Conservation (phyloP, 2,888 invertebrate species). For the Agrotis exclamationis region DNA sequence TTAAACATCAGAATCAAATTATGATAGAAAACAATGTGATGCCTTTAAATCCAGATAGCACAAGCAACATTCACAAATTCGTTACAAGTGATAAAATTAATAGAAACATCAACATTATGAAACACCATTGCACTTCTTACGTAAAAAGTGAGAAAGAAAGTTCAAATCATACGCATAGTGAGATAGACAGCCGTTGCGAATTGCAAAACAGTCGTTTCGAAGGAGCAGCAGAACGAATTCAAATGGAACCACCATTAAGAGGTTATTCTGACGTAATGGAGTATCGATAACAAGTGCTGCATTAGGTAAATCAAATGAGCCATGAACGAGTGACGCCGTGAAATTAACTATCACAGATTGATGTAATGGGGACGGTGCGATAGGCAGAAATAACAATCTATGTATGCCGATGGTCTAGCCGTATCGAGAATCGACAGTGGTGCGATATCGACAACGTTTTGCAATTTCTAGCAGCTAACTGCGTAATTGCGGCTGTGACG, state of each 20-base stretch:
- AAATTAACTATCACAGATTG: conserved; percentile 78
- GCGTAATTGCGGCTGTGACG: conserved; percentile 5
- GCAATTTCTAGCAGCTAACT: conserved; percentile 19
- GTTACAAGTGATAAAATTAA: conserved; percentile 51
- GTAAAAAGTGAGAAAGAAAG: conserved; percentile 74
- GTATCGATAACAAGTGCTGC: conserved; percentile 79
- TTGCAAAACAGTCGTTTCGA: conserved; percentile 73
- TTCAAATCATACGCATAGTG: conserved; percentile 66
- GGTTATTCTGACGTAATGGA: conserved; percentile 72
- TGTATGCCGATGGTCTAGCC: conserved; percentile 30
- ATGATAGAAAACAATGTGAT: neutral
- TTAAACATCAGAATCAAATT: neutral
- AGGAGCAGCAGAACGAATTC: conserved; percentile 76
- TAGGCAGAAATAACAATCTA: conserved; percentile 59
- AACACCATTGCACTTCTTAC: conserved; percentile 67
- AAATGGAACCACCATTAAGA: conserved; percentile 65
- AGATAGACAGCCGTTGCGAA: conserved; percentile 74
- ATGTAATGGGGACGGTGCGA: conserved; percentile 70
- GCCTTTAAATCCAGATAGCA: conserved; percentile 24
- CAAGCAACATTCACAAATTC: conserved; percentile 40
- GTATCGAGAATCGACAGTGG: conserved; percentile 11
- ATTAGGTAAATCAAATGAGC: conserved; percentile 80
- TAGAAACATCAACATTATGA: conserved; percentile 48
- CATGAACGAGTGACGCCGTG: conserved; percentile 75
- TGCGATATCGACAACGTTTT: conserved; percentile 17